Evolutionary conservation across 2,113 vertebrate species (phyloP), one percentile per base, ranked within the genome.

Genomic region (Paedocypris sp.): DNA sequence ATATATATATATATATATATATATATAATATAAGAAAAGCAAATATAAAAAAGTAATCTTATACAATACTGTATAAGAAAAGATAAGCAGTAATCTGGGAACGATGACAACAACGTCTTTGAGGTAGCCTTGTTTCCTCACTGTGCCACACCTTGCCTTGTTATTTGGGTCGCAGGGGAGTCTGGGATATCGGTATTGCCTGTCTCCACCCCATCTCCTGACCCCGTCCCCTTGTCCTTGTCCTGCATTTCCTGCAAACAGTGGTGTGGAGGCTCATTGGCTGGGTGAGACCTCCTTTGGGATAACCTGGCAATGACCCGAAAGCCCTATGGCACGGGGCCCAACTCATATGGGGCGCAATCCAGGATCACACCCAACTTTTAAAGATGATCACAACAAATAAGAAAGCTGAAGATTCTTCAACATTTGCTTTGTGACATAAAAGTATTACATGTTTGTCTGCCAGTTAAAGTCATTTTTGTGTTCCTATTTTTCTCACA

Each of bases 171-270:
- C 41, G 50, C 68, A 64, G 71, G 70, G 73, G 66, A 75, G 72
- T 80, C 73, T 77, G 70, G 48, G 67, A 76, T 70, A 70, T 67
- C 20, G 50, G 46, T 58, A 58, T 48, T 69, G 56, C 69, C 59
- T 67, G 51, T 68, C 75, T 70, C 71, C 74, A 60, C 73, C 60
- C 68, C 43, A 22, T 66, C 45, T 60, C 38, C 58, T 72, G 70
- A 81, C 72, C 75, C 71, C 56, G 51, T 64, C 66, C 72, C 66
- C 64, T 67, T 58, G 73, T 73, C 79, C 85, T 86, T 76, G 80
- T 86, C 84, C 79, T 77, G 90, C 89, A 92, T 92, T 93, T 97
- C 91, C 91, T 90, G 89, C 91, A 91, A 97, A 97, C 88, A 94
- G 73, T 63, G 51, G 70, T 60, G 73, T 76, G 80, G 80, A 81